A percentile compares a stretch with the other conserved stretches of the same genome.
phyloP scores from a whole-genome alignment of 1,140 invertebrate species.

The Argopecten irradians region DNA sequence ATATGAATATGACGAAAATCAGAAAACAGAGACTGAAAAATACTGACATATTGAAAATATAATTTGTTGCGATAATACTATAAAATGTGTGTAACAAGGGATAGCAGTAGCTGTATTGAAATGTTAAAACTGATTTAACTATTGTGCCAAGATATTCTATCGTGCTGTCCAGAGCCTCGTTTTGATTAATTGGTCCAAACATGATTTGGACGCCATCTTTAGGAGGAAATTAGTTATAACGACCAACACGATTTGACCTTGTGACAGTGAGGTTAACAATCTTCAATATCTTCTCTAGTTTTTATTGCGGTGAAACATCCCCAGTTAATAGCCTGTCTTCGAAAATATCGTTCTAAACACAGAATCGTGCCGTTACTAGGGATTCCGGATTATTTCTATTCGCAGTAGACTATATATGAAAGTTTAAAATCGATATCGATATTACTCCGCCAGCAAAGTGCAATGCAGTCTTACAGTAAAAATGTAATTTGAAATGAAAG shows the following conservation, averaged over 20 bases:
- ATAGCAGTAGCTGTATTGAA: too few species aligned
- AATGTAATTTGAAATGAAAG: background rate
- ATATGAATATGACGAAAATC: too few species aligned
- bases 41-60: too few species aligned
- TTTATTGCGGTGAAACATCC: background rate
- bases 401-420: background rate
- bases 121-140: too few species aligned
- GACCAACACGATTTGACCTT: background rate
- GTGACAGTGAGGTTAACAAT: background rate
- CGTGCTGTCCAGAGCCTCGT: background rate
- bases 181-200: constrained; percentile 18
- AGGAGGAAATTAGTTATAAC: background rate
- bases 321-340: background rate
- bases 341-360: background rate
- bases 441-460: background rate
- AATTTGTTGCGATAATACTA: too few species aligned
- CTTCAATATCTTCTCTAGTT: background rate
- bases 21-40: too few species aligned
- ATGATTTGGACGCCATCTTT: background rate
- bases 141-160: background rate
- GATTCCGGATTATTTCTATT: constrained; percentile 1
- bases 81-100: too few species aligned
- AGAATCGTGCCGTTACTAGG: background rate
- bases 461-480: background rate
- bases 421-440: constrained; percentile 2